Evolutionary conservation across 2,113 vertebrate species (phyloP), one percentile per base, ranked within the genome.

Genomic region (Bungarus multicinctus): DNA sequence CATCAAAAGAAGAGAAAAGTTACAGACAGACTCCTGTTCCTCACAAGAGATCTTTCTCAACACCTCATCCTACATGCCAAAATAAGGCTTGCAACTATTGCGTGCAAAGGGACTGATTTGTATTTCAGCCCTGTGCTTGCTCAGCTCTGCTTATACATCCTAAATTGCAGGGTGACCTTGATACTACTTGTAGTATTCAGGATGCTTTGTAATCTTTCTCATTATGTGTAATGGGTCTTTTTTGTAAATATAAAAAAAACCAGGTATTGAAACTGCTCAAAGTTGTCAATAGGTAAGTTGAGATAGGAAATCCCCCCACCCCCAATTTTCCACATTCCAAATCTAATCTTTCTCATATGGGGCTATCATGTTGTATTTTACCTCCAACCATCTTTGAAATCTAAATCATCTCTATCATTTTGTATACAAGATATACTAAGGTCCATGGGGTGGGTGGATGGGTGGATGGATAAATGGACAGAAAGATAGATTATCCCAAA

Each of bases 201-300:
- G 47, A 25, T 54, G 58, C 39, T 89, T 54, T 55, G n/a, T 89
- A 89, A 58, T 89, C 69, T 92, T 89, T 89, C 88, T 60, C 88
- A 89, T 92, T 64, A 25, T 92, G 88, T 74, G 91, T 88, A 54
- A 88, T 57, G 89, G 88, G 53, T 50, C 69, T 34, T 58, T 92
- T n/a, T 9, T 16, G 3, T 2, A 2, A 69, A 74, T 20, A n/a
- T 18, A 20, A 55, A 27, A 30, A 23, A n/a, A 34, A 85, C 43
- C 64, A 20, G 23, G 52, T 64, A 92, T 2, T 22, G 50, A 81
- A 89, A 89, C 14, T 89, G 22, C 53, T 92, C 87, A 89, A 89
- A 45, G 30, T 20, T 39, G 47, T 69, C 52, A 50, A 25, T 89
- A n/a, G 64, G 39, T n/a, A 27, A 89, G 30, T 34, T 81, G 53